These are phyloP conservation scores for Morpho helenor DNA, from an alignment of 2,888 invertebrate genomes.

Conservation along the genomic window DNA sequence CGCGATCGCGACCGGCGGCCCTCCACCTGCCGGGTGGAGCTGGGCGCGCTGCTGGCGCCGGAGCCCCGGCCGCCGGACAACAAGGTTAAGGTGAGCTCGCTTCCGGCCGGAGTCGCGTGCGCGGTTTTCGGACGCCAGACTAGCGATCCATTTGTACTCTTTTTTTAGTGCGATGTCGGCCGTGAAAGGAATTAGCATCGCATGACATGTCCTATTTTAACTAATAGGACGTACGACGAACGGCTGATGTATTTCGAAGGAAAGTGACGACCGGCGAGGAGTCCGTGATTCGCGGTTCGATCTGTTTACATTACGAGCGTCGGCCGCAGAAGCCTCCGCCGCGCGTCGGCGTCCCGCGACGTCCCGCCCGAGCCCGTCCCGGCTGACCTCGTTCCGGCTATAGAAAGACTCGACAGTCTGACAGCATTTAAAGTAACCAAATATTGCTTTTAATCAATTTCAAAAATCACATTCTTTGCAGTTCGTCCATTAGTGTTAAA, in stretches of 20 bases:
- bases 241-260: no score
- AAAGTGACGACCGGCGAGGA: conserved; percentile 12
- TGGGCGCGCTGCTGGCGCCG: conserved; percentile 81
- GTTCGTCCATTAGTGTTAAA: no score
- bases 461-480: no score
- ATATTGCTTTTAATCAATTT: no score
- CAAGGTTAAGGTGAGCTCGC: conserved; percentile 84
- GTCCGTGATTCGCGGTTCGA: conserved; percentile 32
- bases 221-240: no score
- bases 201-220: no score
- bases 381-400: conserved; percentile 52
- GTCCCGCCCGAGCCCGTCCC: conserved; percentile 29
- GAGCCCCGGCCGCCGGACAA: conserved; percentile 84
- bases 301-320: conserved; percentile 55
- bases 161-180: no score
- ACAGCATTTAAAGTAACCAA: no score
- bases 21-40: conserved; percentile 79
- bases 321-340: conserved; percentile 32
- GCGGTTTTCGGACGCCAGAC: background rate
- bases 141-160: no score
- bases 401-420: conserved; percentile 21
- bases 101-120: background rate
- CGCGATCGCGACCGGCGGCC: conserved; percentile 43
- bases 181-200: no score
- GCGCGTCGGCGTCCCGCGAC: conserved; percentile 29